Evolutionary conservation across 2,113 vertebrate genomes (phyloP), one percentile per base, ranked within the genome.

Genomic region (Ovis canadensis): DNA sequence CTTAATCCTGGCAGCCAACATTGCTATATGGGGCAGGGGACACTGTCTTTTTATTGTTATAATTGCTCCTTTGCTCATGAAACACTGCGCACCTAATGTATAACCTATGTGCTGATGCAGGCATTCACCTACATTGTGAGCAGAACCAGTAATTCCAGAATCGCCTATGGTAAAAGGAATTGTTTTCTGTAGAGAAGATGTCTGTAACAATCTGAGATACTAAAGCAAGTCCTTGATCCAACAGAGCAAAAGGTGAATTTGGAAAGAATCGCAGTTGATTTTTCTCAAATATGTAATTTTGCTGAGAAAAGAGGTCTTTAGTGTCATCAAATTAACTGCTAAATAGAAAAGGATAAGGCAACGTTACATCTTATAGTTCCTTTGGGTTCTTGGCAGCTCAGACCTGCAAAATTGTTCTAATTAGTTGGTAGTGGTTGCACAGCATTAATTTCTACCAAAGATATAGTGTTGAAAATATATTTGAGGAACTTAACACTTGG

Each of bases 211-310:
- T 67, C 33, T 52, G 45, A 91, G 36, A 27, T 77, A n/a, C 25
- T 60, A 15, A 94, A 67, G 50, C 64, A 83, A 83, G 36, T 52
- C 64, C 27, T 88, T 80, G 74, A 94, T 43, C 64, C 59, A 45
- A 15, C 17, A 93, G 33, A 91, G 11, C 29, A n/a, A 85, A 77
- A 67, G 92, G 33, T 43, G 33, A 77, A 50, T 89, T 89, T n/a
- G 54, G 8, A 82, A 91, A 93, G 90, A 91, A 60, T 85, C 50
- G 8, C 40, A 81, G 19, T 77, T 82, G 87, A 40, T 77, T 96
- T 96, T 95, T 82, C 90, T 90, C 64, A 89, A 83, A 88, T 90
- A 27, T 40, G 23, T 77, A 50, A 86, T 82, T 95, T 93, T 93
- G 31, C 43, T 55, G 11, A 82, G n/a, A n/a, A 64, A 86, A 48